Conservation (phyloP, 2,797 vertebrate genomes). For the Setipinna tenuifilis region DNA sequence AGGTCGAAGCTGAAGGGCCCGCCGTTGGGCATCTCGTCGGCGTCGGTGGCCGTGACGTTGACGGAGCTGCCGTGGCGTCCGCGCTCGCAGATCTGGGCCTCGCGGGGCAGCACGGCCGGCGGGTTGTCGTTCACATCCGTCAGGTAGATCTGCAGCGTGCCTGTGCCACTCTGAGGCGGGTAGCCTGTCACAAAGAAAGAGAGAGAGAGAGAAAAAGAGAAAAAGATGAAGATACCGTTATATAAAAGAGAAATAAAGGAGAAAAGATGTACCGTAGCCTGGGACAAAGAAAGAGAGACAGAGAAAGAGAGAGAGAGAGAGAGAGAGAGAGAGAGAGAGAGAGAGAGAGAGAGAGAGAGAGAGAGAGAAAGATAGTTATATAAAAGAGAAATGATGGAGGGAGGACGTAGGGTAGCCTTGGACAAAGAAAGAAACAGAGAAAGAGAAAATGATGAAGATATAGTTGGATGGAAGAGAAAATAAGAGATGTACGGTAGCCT, state of each 20-base stretch:
- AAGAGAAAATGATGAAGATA: no score
- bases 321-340: no score
- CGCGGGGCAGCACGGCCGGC: constrained; percentile 86
- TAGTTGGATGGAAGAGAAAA: no score
- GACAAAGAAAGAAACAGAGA: constrained; percentile 15
- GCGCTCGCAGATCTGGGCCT: constrained; percentile 92
- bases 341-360: no score
- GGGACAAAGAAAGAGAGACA: no score
- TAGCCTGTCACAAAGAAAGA: constrained; percentile 74
- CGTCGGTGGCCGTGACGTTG: constrained; percentile 91
- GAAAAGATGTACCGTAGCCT: constrained; percentile 26
- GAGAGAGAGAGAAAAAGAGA: constrained; percentile 51
- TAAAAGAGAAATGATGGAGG: no score
- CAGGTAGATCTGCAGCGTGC: constrained; percentile 91
- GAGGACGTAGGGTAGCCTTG: constrained; percentile 63
- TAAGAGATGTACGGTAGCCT: no score
- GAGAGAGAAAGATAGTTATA: no score
- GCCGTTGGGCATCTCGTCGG: constrained; percentile 88
- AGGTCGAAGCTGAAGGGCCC: constrained; percentile 95
- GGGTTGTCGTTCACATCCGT: constrained; percentile 96
- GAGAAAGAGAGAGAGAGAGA: no score
- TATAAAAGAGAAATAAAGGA: constrained; percentile 39
- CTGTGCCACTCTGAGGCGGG: constrained; percentile 88
- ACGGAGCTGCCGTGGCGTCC: constrained; percentile 79
- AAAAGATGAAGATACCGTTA: constrained; percentile 35